Evolutionary conservation across 2,888 invertebrate species (phyloP).

Genomic region (Aporophyla nigra): DNA sequence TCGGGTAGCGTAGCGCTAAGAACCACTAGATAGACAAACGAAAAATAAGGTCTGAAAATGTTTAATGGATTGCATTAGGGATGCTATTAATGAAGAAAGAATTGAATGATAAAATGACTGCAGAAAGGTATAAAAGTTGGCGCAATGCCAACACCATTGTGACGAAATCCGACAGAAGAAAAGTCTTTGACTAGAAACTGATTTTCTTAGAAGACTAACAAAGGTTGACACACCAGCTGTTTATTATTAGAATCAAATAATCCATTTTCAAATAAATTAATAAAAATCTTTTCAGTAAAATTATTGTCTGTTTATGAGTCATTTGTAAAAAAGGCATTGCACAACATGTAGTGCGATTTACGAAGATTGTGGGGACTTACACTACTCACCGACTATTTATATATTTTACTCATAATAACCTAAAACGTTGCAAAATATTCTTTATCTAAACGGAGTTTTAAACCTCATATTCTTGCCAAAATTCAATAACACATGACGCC

Average conservation of each 20-base stretch:
- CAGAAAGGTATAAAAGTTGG: constrained; percentile 10
- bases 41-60: not conserved
- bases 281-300: not conserved
- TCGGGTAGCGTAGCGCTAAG: too few relatives aligned
- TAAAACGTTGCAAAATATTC: not conserved
- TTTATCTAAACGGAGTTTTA: not conserved
- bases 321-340: constrained; percentile 4
- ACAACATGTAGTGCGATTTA: not conserved
- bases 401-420: not conserved
- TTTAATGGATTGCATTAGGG: not conserved
- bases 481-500: constrained; percentile 1
- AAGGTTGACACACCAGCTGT: not conserved
- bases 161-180: not conserved
- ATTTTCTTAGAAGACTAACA: not conserved
- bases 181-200: not conserved
- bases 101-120: not conserved
- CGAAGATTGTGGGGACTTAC: not conserved
- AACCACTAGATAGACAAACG: too few relatives aligned
- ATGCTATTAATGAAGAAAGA: not conserved
- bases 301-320: constrained; percentile 15
- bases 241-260: not conserved
- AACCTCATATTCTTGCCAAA: not conserved
- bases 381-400: not conserved
- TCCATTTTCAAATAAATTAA: not conserved
- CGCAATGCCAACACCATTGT: not conserved